Evolutionary conservation across 2,888 invertebrate genomes (phyloP).

Genomic region (Spodoptera littoralis): DNA sequence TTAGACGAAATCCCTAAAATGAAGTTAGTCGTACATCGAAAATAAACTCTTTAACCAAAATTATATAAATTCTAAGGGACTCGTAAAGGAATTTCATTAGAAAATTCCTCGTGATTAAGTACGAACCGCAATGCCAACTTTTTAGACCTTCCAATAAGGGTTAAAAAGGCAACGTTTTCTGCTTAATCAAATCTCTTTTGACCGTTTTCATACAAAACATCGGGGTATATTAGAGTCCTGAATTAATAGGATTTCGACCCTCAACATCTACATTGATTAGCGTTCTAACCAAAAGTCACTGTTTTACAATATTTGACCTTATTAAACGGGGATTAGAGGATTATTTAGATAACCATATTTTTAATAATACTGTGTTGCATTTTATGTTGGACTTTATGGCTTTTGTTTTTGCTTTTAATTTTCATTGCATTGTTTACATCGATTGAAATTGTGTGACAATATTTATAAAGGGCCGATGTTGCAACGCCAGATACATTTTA

Average conservation of each 20-base stretch:
- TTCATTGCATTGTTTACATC: not conserved
- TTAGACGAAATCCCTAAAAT: too few species aligned
- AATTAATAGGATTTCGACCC: conserved; percentile 55
- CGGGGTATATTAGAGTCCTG: conserved; percentile 37
- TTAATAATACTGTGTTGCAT: conserved; percentile 42
- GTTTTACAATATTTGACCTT: conserved; percentile 45
- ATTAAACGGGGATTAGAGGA: conserved; percentile 40
- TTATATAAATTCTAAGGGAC: too few species aligned
- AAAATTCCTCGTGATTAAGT: conserved; percentile 19
- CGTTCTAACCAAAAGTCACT: conserved; percentile 40
- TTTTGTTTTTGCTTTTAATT: conserved; percentile 22
- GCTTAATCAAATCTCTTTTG: conserved; percentile 49
- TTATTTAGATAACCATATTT: conserved; percentile 54
- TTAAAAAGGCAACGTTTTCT: conserved; percentile 44
- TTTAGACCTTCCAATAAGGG: conserved; percentile 32
- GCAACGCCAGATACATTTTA: too few species aligned
- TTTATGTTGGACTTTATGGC: conserved; percentile 36
- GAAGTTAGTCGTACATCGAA: too few species aligned
- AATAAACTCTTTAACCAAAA: too few species aligned
- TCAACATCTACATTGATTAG: conserved; percentile 44
- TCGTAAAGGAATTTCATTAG: conserved; percentile 20
- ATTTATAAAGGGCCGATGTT: too few species aligned
- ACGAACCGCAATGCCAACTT: conserved; percentile 27
- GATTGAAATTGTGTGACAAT: too few species aligned
- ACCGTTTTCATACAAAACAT: conserved; percentile 51